Evolutionary conservation across 1,140 invertebrate genomes (phyloP), one percentile per base, ranked within the genome.

Genomic region (Megalonaias nervosa): DNA sequence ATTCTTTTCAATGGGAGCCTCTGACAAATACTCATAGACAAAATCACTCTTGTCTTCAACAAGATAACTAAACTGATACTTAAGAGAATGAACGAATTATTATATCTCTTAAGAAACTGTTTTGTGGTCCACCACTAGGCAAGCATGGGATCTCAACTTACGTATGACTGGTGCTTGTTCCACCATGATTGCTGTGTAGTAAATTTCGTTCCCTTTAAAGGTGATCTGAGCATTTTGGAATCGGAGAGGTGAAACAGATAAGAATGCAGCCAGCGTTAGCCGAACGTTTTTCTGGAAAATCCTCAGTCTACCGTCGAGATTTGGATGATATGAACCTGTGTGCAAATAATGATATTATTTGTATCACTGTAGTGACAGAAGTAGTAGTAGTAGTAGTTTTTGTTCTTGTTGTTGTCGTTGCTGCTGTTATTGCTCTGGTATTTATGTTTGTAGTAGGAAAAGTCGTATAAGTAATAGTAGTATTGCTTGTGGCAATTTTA

Each of bases 141-240:
- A 38, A 38, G 38, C 38, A 38, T 38, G 6, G 38, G 38, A 48
- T 48, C 2, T 48, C 4, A 48, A 67, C 67, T 56, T 65, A 77
- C 75, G 70, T 19, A 77, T 48, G 31, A 71, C 71, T 58, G 75
- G 75, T 16, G 75, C 75, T 48, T 77, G 75, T 31, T 77, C 75
- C 17, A 77, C 75, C 75, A 77, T 77, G 13, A 70, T 77, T 26
- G 75, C 75, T n/a, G 72, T 56, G 38, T 77, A 77, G 60, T 77
- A 77, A 6, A 77, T 70, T 17, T 71, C 61, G 58, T 76, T 68
- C 23, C 72, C 75, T 11, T 69, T 59, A 38, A 71, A 77, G 9
- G 70, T 77, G 23, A 77, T 77, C 56, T 70, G 61, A 15, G 75
- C 69, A 26, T 77, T 70, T 56, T 77, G 75, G 56, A 77, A 77